A percentile compares a stretch with the other conserved stretches of the same genome.
Evolutionary conservation across 2,113 vertebrate species (phyloP).

Genomic region (Neolamprologus devosi): DNA sequence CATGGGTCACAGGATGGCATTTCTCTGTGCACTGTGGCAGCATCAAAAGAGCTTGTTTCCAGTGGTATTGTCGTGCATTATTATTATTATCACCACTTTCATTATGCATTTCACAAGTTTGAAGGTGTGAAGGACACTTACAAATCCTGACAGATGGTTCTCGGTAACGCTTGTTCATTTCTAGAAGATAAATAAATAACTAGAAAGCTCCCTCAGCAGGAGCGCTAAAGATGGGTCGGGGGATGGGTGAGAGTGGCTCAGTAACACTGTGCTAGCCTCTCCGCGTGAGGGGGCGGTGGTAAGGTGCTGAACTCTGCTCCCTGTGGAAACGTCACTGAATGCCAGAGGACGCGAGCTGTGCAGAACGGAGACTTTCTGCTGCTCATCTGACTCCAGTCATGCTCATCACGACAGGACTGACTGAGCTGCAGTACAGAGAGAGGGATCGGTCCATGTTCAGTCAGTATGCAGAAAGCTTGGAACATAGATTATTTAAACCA

Average conservation of each 20-base stretch:
- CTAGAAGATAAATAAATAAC: conserved; percentile 34
- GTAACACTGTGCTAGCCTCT: conserved; percentile 1
- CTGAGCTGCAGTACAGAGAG: conserved; percentile 7
- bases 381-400: conserved; percentile 33
- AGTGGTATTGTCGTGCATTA: background rate
- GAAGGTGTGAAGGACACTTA: conserved; percentile 31
- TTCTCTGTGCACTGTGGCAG: background rate
- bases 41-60: background rate
- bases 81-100: background rate
- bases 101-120: conserved; percentile 13
- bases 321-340: conserved; percentile 25
- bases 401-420: conserved; percentile 37
- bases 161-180: conserved; percentile 18
- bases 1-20: background rate
- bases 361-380: conserved; percentile 39
- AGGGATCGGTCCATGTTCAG: background rate
- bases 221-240: background rate
- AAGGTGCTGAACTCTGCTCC: conserved; percentile 29
- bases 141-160: conserved; percentile 24
- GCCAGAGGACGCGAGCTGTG: conserved; percentile 19
- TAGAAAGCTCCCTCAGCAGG: conserved; percentile 9
- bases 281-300: background rate
- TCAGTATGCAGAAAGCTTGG: background rate
- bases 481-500: background rate
- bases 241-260: conserved; percentile 15